phyloP scores from a whole-genome alignment of 2,888 invertebrate species.

The Scaptomyza parva region DNA sequence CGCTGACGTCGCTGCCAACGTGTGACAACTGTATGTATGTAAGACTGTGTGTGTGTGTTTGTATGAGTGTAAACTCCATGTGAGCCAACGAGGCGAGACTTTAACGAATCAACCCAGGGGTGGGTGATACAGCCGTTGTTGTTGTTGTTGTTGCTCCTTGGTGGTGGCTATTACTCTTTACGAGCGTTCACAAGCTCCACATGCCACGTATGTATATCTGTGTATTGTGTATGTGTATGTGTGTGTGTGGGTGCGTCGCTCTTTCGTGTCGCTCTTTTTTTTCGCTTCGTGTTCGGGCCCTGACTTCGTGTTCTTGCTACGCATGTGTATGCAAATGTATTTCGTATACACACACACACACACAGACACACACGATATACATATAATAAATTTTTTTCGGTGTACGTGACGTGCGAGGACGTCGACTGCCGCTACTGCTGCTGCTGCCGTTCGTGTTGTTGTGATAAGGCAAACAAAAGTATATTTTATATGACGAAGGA shows the following conservation, averaged over 20 bases:
- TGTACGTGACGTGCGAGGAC: constrained; percentile 80
- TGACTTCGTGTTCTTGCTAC: constrained; percentile 56
- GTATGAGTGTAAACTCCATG: constrained; percentile 66
- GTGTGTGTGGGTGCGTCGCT: constrained; percentile 63
- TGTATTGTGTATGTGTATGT: constrained; percentile 34
- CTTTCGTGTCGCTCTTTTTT: constrained; percentile 68
- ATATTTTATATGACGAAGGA: constrained; percentile 78
- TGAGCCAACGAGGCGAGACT: constrained; percentile 63
- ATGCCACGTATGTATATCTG: constrained; percentile 61
- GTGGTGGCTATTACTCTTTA: constrained; percentile 79
- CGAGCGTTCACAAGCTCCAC: constrained; percentile 69
- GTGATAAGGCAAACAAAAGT: constrained; percentile 69
- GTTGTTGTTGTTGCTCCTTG: constrained; percentile 35
- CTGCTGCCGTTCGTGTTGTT: constrained; percentile 41
- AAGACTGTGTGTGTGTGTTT: constrained; percentile 30
- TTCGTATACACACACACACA: constrained; percentile 51
- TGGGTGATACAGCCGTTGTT: constrained; percentile 40
- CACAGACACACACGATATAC: constrained; percentile 26
- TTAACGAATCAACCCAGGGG: constrained; percentile 40
- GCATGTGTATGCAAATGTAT: constrained; percentile 79
- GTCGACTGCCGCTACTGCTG: constrained; percentile 49
- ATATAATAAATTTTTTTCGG: constrained; percentile 67
- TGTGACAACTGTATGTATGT: constrained; percentile 65
- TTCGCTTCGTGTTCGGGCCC: constrained; percentile 27
- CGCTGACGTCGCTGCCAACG: constrained; percentile 68